Conservation (phyloP, 2,113 vertebrate species). For the Catagonus wagneri region DNA sequence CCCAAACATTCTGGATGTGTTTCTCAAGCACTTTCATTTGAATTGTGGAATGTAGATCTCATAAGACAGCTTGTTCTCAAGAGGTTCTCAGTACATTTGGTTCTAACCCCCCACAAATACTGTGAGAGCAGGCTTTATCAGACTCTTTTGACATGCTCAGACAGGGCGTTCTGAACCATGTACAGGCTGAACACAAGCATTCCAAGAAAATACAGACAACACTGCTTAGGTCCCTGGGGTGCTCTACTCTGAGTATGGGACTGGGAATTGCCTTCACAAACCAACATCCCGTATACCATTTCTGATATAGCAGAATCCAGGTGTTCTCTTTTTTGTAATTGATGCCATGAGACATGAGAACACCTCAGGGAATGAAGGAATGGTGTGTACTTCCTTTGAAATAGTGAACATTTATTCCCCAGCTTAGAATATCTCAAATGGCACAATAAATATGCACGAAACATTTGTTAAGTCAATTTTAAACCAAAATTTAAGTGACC, state of each 20-base stretch:
- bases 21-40: slow-evolving; percentile 48
- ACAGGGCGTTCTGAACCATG: neutral
- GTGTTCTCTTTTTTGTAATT: neutral
- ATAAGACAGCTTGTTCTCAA: slow-evolving; percentile 60
- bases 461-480: slow-evolving; percentile 13
- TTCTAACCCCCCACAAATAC: slow-evolving; percentile 33
- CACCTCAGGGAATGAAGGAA: neutral
- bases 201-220: neutral
- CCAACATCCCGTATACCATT: neutral
- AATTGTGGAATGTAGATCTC: slow-evolving; percentile 20
- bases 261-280: neutral
- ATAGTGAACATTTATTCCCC: slow-evolving; percentile 22
- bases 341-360: neutral
- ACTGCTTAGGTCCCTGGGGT: neutral
- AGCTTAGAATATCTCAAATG: neutral
- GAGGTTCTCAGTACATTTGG: slow-evolving; percentile 38
- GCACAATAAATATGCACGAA: neutral
- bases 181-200: neutral
- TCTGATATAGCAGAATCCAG: neutral
- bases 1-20: neutral
- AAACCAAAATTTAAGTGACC: neutral
- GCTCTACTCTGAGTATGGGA: neutral
- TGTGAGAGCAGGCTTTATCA: slow-evolving; percentile 53
- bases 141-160: slow-evolving; percentile 48
- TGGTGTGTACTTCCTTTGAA: slow-evolving; percentile 7